Evolutionary conservation across 1,140 invertebrate species (phyloP).

Genomic region (Drosophila arizonae): DNA sequence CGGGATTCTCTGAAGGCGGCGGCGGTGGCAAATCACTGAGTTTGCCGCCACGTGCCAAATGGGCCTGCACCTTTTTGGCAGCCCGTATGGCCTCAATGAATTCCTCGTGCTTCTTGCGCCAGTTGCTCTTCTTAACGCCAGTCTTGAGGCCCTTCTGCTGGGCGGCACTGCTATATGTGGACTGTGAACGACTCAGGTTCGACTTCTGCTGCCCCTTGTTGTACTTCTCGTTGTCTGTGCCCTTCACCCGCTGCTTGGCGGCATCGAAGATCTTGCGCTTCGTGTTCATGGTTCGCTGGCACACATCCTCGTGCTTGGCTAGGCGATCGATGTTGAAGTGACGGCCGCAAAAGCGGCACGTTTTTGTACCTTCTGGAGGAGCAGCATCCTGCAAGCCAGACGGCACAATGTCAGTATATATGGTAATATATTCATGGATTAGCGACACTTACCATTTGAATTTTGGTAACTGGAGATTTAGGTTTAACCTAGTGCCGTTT

Average conservation of each 20-base stretch:
- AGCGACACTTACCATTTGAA: slow-evolving; percentile 47
- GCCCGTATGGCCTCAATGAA: slow-evolving; percentile 95
- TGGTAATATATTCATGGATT: not conserved
- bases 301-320: slow-evolving; percentile 91
- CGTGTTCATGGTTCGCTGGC: slow-evolving; percentile 88
- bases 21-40: slow-evolving; percentile 94
- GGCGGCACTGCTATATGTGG: slow-evolving; percentile 64
- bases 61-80: slow-evolving; percentile 93
- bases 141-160: slow-evolving; percentile 54
- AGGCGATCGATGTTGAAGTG: slow-evolving; percentile 92
- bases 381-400: not conserved
- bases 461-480: slow-evolving; percentile 62
- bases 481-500: slow-evolving; percentile 25
- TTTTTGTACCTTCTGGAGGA: slow-evolving; percentile 75
- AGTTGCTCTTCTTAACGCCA: slow-evolving; percentile 88
- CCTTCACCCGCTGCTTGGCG: slow-evolving; percentile 90
- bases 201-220: slow-evolving; percentile 45
- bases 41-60: slow-evolving; percentile 93
- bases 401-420: not conserved
- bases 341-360: slow-evolving; percentile 87
- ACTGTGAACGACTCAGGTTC: slow-evolving; percentile 43
- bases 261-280: slow-evolving; percentile 95
- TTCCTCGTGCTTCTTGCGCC: slow-evolving; percentile 96
- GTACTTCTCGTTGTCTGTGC: slow-evolving; percentile 93
- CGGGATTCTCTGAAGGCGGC: slow-evolving; percentile 91